A percentile compares a stretch with the other conserved stretches of the same genome.
Conservation (phyloP, 2,797 vertebrate genomes). For the Neopelma chrysocephalum region DNA sequence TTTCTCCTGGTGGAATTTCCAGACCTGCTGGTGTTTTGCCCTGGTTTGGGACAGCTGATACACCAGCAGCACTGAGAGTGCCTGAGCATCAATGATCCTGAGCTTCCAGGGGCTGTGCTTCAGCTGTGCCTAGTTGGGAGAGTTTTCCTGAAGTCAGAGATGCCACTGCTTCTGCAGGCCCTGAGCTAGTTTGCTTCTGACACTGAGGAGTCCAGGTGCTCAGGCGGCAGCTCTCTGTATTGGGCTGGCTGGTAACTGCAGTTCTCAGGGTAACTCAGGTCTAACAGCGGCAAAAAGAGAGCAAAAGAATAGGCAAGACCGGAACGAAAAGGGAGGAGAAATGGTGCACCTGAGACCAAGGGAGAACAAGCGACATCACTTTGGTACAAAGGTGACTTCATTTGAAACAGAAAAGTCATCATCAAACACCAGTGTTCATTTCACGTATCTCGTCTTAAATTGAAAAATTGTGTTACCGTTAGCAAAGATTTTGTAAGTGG, state of each 20-base stretch:
- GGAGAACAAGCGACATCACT: neutral
- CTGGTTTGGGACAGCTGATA: neutral
- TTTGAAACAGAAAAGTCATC: neutral
- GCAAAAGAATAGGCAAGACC: neutral
- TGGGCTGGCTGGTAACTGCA: neutral
- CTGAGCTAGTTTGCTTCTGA: neutral
- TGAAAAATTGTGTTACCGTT: neutral
- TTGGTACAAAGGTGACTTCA: neutral
- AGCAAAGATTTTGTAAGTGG: neutral
- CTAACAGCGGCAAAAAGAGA: neutral
- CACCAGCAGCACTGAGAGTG: neutral
- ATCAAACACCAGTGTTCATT: neutral
- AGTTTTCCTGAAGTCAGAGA: neutral
- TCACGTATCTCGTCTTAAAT: neutral
- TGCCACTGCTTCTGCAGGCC: neutral
- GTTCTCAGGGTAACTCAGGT: neutral
- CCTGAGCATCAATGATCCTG: neutral
- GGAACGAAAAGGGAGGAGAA: neutral
- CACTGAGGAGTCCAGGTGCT: neutral
- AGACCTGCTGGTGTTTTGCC: neutral
- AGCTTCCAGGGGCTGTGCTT: neutral
- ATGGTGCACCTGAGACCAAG: neutral
- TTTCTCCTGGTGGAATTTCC: neutral
- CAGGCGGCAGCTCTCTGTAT: neutral
- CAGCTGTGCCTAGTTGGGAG: accelerated